Evolutionary conservation across 2,888 invertebrate species (phyloP).

Genomic region (Lacanobia oleracea): DNA sequence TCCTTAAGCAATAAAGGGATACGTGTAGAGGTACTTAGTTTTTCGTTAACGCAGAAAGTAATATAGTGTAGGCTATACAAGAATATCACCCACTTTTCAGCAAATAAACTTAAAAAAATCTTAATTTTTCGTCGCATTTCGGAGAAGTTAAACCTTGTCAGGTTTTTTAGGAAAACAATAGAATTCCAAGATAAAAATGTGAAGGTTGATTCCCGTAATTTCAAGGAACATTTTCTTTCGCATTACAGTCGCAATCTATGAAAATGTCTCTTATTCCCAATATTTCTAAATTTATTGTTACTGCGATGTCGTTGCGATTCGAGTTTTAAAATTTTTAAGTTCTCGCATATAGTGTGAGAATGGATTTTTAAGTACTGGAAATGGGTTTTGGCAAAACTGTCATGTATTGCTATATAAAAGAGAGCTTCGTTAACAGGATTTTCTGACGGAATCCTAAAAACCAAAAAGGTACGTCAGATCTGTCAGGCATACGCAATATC

Average conservation of each 20-base stretch:
- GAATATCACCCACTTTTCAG: background rate
- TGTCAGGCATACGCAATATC: slow-evolving; percentile 75
- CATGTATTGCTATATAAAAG: slow-evolving; percentile 26
- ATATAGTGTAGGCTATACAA: background rate
- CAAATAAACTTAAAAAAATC: too few species aligned
- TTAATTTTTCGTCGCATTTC: too few species aligned
- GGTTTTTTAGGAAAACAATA: too few species aligned
- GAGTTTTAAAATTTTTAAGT: background rate
- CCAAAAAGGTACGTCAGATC: slow-evolving; percentile 53
- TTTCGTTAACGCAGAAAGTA: background rate
- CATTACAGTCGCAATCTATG: too few species aligned
- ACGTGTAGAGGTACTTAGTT: background rate
- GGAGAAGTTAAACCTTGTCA: background rate
- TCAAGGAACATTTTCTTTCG: too few species aligned
- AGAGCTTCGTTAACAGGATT: slow-evolving; percentile 48
- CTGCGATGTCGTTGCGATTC: background rate
- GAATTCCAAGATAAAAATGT: too few species aligned
- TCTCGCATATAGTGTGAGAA: background rate
- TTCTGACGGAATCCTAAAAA: slow-evolving; percentile 60
- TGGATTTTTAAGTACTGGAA: too few species aligned
- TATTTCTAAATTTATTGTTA: too few species aligned
- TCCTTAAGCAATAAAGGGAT: background rate
- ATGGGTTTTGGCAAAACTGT: background rate
- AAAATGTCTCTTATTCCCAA: too few species aligned
- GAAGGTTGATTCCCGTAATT: too few species aligned